These are phyloP conservation scores for Nephrotoma guestfalica DNA, from an alignment of 2,888 invertebrate genomes.

Conservation along the genomic window DNA sequence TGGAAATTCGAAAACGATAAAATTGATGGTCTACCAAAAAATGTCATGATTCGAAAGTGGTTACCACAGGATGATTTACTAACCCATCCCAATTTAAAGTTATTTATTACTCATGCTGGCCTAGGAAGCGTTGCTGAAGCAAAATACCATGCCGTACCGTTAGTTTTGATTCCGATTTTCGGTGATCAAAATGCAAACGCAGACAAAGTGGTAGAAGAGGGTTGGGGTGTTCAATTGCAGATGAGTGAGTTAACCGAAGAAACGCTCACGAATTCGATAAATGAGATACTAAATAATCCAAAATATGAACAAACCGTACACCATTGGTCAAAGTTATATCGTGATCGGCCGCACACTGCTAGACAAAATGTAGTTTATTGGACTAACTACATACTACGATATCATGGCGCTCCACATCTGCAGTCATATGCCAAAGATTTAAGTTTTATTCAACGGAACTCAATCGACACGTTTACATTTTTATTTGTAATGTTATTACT, in stretches of 20 bases:
- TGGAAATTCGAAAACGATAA: constrained; percentile 54
- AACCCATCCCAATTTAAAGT: constrained; percentile 40
- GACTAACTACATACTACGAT: constrained; percentile 35
- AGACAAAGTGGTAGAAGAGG: constrained; percentile 27
- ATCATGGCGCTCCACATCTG: constrained; percentile 32
- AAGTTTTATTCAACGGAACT: constrained; percentile 28
- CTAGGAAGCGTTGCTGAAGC: constrained; percentile 35
- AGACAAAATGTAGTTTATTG: constrained; percentile 35
- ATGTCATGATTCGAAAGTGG: constrained; percentile 46
- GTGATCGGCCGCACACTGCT: constrained; percentile 33
- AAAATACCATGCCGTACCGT: constrained; percentile 34
- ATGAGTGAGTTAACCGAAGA: constrained; percentile 23
- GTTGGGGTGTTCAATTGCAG: constrained; percentile 28
- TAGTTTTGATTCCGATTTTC: constrained; percentile 37
- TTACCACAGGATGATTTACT: constrained; percentile 52
- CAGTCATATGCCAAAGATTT: constrained; percentile 31
- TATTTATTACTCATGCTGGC: constrained; percentile 53
- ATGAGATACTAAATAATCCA: constrained; percentile 13
- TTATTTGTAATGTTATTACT: not conserved
- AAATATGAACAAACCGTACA: constrained; percentile 19
- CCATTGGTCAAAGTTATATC: constrained; percentile 29
- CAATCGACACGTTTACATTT: constrained; percentile 27
- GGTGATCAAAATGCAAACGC: constrained; percentile 38
- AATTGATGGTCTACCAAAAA: constrained; percentile 38
- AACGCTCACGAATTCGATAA: constrained; percentile 18